Evolutionary conservation across 2,113 vertebrate genomes (phyloP), one percentile per base, ranked within the genome.

Genomic region (Oreocharis arfaki): DNA sequence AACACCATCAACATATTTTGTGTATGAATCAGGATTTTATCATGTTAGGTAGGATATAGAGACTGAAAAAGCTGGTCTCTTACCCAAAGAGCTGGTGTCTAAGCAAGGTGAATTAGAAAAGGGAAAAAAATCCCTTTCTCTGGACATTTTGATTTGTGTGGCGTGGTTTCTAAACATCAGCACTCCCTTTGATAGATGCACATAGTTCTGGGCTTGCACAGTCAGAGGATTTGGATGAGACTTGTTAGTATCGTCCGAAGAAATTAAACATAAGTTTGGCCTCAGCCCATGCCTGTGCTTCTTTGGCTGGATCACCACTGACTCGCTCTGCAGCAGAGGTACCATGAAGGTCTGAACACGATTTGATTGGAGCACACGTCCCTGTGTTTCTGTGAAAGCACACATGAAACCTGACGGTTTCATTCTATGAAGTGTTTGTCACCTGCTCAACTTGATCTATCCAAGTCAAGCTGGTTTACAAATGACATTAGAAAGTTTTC

Each of bases 261-360:
- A 73, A 24, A 7, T 24, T 16, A 22, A 47, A 49, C 7, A 1
- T 28, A 33, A 65, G 9, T 17, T 71, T 37, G 21, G 46, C 28
- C 9, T 67, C 35, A 32, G 46, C 17, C 42, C 17, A 11, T 67
- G 42, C 47, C 79, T 76, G 24, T 33, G 9, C 55, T 73, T 42
- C 59, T 74, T 69, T 24, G 21, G 46, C 41, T 27, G 64, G 24
- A 11, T 32, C 16, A 11, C 64, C 37, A 30, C 13, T 1, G 24
- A 6, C 16, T 69, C 9, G 2, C 42, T 47, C 15, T 50, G 65
- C 70, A 28, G 69, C 13, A 50, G 50, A 61, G 50, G 23, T 33
- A 16, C 13, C 12, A 3, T 7, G 22, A 44, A 46, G 42, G 26
- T 63, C 32, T 63, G 22, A 32, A 10, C 0, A 0, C 1, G 1